These are phyloP conservation scores for Glossophaga mutica DNA, from an alignment of 2,797 vertebrate species.

Conservation along the genomic window DNA sequence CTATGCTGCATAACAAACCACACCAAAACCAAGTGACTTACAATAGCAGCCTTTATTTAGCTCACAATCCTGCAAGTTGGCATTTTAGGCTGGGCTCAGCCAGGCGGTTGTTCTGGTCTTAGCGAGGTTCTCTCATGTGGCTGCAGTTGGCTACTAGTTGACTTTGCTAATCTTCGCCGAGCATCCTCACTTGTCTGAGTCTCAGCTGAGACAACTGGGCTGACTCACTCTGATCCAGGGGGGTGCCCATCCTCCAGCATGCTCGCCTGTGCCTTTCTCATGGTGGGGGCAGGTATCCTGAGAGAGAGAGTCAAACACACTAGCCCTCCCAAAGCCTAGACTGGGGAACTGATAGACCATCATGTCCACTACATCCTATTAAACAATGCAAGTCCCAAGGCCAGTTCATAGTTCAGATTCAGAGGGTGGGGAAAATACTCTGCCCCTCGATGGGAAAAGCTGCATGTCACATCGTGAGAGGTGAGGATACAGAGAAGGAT, in stretches of 20 bases:
- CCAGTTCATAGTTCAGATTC: not conserved
- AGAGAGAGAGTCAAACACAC: not conserved
- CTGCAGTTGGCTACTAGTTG: not conserved
- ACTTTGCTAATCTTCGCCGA: not conserved
- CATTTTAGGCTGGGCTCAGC: not conserved
- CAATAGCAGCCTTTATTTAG: not conserved
- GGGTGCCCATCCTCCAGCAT: not conserved
- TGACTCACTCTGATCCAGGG: not conserved
- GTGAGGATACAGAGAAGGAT: not conserved
- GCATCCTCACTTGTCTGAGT: not conserved
- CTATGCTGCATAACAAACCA: not conserved
- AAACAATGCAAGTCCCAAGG: not conserved
- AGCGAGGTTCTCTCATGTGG: accelerated
- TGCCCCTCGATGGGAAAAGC: not conserved
- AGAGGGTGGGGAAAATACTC: not conserved
- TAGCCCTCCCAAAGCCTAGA: not conserved
- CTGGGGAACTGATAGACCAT: not conserved
- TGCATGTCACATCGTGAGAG: accelerated
- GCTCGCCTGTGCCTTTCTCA: not conserved
- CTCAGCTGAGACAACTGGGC: not conserved
- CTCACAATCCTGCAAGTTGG: not conserved
- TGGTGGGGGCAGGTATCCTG: accelerated
- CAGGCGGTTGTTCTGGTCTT: accelerated
- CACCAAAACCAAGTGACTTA: not conserved
- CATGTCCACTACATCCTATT: accelerated